Evolutionary conservation across 2,113 vertebrate species (phyloP), one percentile per base, ranked within the genome.

Genomic region (Balaenoptera acutorostrata): DNA sequence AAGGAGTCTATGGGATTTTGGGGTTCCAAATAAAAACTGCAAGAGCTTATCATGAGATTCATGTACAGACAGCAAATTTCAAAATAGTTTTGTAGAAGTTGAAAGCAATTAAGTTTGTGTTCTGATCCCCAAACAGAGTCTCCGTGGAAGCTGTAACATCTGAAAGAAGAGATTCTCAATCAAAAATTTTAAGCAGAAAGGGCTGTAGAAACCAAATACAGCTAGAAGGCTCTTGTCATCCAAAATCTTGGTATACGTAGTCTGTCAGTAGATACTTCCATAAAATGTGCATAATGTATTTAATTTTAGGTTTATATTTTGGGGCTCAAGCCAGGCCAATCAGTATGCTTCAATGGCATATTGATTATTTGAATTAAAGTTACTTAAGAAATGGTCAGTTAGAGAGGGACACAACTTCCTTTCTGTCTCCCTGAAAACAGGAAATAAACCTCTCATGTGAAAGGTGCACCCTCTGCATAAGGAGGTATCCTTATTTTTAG

Each of bases 191-290:
- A 46, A 64, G 2, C 3, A 52, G 7, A 84, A 69, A 64, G 8
- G 1, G 15, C 18, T 49, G 0, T 82, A 21, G 11, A 68, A 75
- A 41, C 8, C 5, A 91, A 41, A 11, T 4, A 81, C 23, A 5
- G 0, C 14, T 20, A 64, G 10, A 27, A 69, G n/a, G 8, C 0
- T 1, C 4, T 63, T 10, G 3, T 88, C 23, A 59, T 52, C 8
- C 3, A 68, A 82, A 68, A 11, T 61, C 17, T 14, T 29, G 2
- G 15, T 23, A 39, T 29, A 10, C 64, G 29, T 39, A 33, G 46
- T 68, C 5, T 6, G 36, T 20, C 2, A 75, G 4, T 7, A 82
- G n/a, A 29, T 8, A 75, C 3, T 41, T 74, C 1, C 11, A n/a
- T 17, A 0, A 74, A 49, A 41, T 85, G 2, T 1, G 44, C 46